Evolutionary conservation across 1,140 invertebrate species (phyloP).

Genomic region (Planococcus citri): DNA sequence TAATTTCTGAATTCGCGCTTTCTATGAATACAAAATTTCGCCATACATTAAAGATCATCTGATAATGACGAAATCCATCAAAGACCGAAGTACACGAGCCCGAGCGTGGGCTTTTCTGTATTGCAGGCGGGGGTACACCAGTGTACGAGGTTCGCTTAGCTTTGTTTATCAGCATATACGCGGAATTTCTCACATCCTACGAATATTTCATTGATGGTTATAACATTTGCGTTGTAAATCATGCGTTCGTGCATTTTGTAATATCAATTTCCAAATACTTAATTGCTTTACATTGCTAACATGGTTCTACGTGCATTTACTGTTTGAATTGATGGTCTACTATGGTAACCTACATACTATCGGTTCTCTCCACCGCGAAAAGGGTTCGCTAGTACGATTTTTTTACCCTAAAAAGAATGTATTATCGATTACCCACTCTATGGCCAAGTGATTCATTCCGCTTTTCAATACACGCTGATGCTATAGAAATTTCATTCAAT

Average conservation of each 20-base stretch:
- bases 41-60: conserved; percentile 3
- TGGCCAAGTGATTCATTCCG: neutral
- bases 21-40: conserved; percentile 7
- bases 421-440: neutral
- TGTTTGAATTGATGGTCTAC: neutral
- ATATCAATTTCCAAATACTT: conserved; percentile 3
- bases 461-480: neutral
- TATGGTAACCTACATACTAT: neutral
- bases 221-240: neutral
- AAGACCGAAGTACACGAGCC: no score
- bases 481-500: neutral
- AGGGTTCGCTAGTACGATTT: neutral
- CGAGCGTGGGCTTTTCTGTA: no score
- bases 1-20: neutral
- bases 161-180: conserved; percentile 1
- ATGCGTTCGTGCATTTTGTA: conserved; percentile 2
- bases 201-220: neutral
- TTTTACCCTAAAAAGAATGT: neutral
- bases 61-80: conserved; percentile 6
- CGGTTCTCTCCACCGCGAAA: no score
- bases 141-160: neutral
- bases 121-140: no score
- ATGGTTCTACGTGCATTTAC: neutral
- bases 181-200: conserved; percentile 5
- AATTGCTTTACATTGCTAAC: conserved; percentile 7